Evolutionary conservation across 2,113 vertebrate species (phyloP), one percentile per base, ranked within the genome.

Genomic region (Trogon surrucura): DNA sequence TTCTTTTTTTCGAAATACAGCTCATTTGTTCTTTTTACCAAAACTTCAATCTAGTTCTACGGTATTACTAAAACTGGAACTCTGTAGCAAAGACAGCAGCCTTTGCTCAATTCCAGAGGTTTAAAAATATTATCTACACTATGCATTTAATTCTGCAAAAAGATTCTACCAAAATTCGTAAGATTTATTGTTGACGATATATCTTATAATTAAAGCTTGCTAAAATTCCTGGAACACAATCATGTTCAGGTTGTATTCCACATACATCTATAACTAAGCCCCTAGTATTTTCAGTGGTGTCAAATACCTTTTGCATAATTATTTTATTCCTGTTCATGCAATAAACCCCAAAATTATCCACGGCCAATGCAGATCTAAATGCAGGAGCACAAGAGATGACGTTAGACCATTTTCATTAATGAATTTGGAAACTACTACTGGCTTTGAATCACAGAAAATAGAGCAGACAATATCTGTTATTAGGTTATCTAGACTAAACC

Each of bases 401-500:
- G 1, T 90, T 91, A 95, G 25, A 44, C 47, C 72, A 83, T 91
- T 88, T 91, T 85, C 56, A 80, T 18, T 93, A 88, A 96, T 70
- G 54, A 96, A 83, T 88, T 74, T 95, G 56, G 67, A 95, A 95
- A 88, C 60, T 83, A 61, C 72, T 88, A 22, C 51, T 86, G 61
- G 32, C 69, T 88, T 90, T 62, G 57, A 57, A 74, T 78, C 51
- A 80, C 38, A 73, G 82, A 66, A 67, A 80, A 14, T 14, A 74
- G 38, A 85, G 26, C 45, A 80, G 69, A 86, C 1, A 1, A 45
- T 71, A 91, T 60, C 61, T 90, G 86, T 92, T 94, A 86, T 92
- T 95, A 92, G 88, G 69, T 93, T 92, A 95, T 91, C 88, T 75
- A 93, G 16, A 83, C 56, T 64, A 89, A 94, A 72, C 73, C 51